Evolutionary conservation across 1,140 invertebrate species (phyloP), one percentile per base, ranked within the genome.

Genomic region (Caerostris darwini): DNA sequence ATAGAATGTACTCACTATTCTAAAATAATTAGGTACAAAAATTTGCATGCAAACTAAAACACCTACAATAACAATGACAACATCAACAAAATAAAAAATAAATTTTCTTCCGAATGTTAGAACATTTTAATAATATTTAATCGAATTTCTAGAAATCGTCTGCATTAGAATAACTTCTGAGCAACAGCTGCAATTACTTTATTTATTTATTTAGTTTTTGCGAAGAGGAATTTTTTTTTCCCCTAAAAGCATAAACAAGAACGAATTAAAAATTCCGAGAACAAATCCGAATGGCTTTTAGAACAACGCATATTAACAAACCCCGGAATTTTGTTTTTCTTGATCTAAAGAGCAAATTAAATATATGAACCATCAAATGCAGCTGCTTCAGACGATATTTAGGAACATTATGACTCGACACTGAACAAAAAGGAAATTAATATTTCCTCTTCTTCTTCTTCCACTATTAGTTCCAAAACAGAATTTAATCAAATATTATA

Each of bases 391-490:
- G 61, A 2, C 7, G 17, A 34, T 4, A 64, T 64, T 64, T 12
- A 64, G 61, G n/a, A 50, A 3, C 69, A 10, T 34, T 50, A 50
- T 77, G 34, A 5, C 34, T 53, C 10, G 14, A 64, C 61, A 64
- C 12, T 14, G 17, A 64, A 77, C 67, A 71, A 77, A 77, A 77
- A 50, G 10, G 34, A 77, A 77, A 77, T 77, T 77, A 77, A 77
- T 77, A 77, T 77, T 77, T 77, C 12, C 7, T 34, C 10, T 34
- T 77, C 69, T 3, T 77, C 61, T 3, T 77, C 61, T 77, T 77
- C 71, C 71, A 77, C 34, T 34, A 34, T 34, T 67, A 67, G 17
- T n/a, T 17, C 34, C 7, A n/a, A n/a, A 67, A 67, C 61, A 67
- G 61, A n/a, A 67, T 67, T 67, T 67, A 67, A 67, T 67, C 5